These are phyloP conservation scores for Clivina fossor DNA, from an alignment of 2,888 invertebrate genomes.

Conservation along the genomic window DNA sequence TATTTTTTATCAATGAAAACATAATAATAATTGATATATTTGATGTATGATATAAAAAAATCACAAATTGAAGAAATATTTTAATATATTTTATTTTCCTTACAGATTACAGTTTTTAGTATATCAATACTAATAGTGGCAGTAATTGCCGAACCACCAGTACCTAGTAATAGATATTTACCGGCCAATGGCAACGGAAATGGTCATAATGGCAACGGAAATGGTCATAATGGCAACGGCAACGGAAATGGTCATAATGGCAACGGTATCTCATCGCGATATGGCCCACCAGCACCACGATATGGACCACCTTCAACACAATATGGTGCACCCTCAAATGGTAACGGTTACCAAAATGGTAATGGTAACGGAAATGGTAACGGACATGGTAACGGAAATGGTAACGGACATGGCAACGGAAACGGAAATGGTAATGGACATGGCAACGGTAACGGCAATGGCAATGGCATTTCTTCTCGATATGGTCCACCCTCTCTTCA, in stretches of 20 bases:
- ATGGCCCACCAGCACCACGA: conserved; percentile 38
- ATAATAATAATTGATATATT: too few relatives aligned
- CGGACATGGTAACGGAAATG: conserved; percentile 22
- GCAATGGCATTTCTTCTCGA: conserved; percentile 31
- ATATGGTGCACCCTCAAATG: conserved; percentile 36
- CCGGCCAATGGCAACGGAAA: conserved; percentile 36
- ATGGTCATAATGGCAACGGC: conserved; percentile 42
- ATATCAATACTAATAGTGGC: conserved; percentile 21
- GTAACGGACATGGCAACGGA: conserved; percentile 9
- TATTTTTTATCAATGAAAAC: too few relatives aligned
- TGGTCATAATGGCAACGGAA: conserved; percentile 37
- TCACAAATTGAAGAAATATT: too few relatives aligned
- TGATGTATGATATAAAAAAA: too few relatives aligned
- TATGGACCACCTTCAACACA: conserved; percentile 43
- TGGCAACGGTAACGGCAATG: conserved; percentile 35
- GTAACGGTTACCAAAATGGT: conserved; percentile 38
- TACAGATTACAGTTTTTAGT: conserved; percentile 23
- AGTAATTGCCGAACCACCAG: conserved; percentile 28
- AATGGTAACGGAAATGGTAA: conserved; percentile 38
- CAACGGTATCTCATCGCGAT: conserved; percentile 2
- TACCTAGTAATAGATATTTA: conserved; percentile 19
- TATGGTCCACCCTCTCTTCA: conserved; percentile 41
- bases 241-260: conserved; percentile 39
- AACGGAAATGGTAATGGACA: conserved; percentile 39
- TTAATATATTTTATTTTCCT: too few relatives aligned